Conservation (phyloP, 2,113 vertebrate species). For the Alligator mississippiensis region DNA sequence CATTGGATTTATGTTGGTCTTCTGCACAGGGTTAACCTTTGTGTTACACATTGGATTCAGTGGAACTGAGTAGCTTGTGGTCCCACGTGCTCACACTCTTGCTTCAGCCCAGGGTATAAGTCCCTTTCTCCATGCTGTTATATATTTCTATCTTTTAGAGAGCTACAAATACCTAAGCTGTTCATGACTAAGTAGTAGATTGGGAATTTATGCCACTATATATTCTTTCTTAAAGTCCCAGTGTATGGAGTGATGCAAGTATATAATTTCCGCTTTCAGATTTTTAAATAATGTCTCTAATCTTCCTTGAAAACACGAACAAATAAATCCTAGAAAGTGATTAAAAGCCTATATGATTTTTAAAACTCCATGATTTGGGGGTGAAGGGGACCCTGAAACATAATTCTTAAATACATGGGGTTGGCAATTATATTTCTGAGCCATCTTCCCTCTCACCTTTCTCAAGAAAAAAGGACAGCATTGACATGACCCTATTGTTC, state of each 20-base stretch:
- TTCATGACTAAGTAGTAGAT: conserved; percentile 42
- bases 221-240: conserved; percentile 30
- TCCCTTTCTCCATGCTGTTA: background rate
- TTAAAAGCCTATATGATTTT: conserved; percentile 41
- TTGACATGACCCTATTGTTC: conserved; percentile 33
- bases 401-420: background rate
- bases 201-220: conserved; percentile 46
- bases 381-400: conserved; percentile 8
- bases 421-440: background rate
- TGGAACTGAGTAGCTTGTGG: no score
- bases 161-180: background rate
- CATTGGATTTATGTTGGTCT: conserved; percentile 53
- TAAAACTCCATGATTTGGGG: conserved; percentile 48
- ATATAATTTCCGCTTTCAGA: background rate
- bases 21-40: background rate
- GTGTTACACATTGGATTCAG: background rate
- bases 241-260: conserved; percentile 33
- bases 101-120: conserved; percentile 55
- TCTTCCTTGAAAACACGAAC: background rate
- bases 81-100: no score
- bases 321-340: conserved; percentile 1
- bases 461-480: background rate
- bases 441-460: background rate
- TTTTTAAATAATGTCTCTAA: background rate
- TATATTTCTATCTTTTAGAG: background rate